phyloP scores from a whole-genome alignment of 1,140 invertebrate species.

The Drosophila ananassae region DNA sequence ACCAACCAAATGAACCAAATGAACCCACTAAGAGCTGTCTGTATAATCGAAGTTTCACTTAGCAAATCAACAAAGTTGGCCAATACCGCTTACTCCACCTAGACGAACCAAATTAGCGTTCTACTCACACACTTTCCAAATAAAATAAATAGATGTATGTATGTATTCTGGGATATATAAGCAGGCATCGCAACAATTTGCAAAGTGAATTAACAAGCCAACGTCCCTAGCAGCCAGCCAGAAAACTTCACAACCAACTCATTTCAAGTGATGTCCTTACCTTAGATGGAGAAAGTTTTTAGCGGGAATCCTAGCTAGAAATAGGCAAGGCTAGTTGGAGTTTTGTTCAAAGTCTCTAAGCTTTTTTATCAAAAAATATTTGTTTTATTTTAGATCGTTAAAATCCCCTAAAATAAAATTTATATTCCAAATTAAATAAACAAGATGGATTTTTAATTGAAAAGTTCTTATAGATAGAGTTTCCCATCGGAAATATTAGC shows the following conservation, averaged over 20 bases:
- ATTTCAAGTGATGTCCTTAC: constrained; percentile 4
- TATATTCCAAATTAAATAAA: too few relatives aligned
- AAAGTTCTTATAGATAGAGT: too few relatives aligned
- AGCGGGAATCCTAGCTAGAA: background rate
- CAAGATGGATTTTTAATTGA: too few relatives aligned
- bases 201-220: constrained; percentile 80
- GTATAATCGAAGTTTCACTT: constrained; percentile 79
- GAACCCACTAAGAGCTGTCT: constrained; percentile 49
- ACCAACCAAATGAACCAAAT: constrained; percentile 42
- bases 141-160: constrained; percentile 21
- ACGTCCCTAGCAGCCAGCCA: constrained; percentile 43
- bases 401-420: too few relatives aligned
- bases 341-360: background rate
- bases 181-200: constrained; percentile 70
- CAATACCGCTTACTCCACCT: constrained; percentile 32
- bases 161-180: background rate
- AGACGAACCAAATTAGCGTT: constrained; percentile 69
- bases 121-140: constrained; percentile 23
- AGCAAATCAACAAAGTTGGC: constrained; percentile 77
- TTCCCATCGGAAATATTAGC: too few relatives aligned
- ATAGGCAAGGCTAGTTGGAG: background rate
- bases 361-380: too few relatives aligned
- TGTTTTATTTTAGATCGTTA: too few relatives aligned
- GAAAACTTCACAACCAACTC: constrained; percentile 13
- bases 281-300: background rate